These are phyloP conservation scores for Drosophila yakuba DNA, from an alignment of 1,140 invertebrate species.

Conservation along the genomic window DNA sequence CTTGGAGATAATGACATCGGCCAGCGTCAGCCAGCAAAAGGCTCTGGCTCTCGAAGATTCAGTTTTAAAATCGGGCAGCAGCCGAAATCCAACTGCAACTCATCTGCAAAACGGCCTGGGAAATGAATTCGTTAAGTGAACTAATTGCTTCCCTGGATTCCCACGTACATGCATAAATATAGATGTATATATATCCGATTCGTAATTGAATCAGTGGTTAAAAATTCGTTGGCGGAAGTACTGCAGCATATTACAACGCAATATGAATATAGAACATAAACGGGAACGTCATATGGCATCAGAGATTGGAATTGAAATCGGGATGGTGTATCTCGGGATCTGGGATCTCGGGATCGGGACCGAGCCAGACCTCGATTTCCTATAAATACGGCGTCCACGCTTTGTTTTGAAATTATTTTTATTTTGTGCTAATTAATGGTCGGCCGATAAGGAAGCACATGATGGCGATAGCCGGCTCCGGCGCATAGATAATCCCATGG, in stretches of 20 bases:
- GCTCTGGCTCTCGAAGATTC: conserved; percentile 8
- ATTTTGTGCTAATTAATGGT: conserved; percentile 47
- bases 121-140: conserved; percentile 33
- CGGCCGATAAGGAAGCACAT: conserved; percentile 20
- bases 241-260: conserved; percentile 16
- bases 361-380: conserved; percentile 14
- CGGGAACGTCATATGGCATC: conserved; percentile 5
- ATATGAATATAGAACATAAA: conserved; percentile 5
- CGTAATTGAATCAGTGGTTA: conserved; percentile 26
- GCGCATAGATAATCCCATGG: conserved; percentile 32
- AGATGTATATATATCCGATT: conserved; percentile 3
- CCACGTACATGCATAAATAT: not conserved
- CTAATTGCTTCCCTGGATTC: conserved; percentile 30
- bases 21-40: conserved; percentile 7
- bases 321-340: not conserved
- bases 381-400: conserved; percentile 15
- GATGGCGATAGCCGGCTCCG: conserved; percentile 13
- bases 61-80: not conserved
- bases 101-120: conserved; percentile 16
- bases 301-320: not conserved
- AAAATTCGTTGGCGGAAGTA: conserved; percentile 31
- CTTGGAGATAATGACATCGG: conserved; percentile 68
- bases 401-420: conserved; percentile 53
- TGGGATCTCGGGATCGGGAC: conserved; percentile 1
- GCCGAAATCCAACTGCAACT: not conserved